phyloP scores from a whole-genome alignment of 2,113 vertebrate genomes.

The Dinomys branickii region DNA sequence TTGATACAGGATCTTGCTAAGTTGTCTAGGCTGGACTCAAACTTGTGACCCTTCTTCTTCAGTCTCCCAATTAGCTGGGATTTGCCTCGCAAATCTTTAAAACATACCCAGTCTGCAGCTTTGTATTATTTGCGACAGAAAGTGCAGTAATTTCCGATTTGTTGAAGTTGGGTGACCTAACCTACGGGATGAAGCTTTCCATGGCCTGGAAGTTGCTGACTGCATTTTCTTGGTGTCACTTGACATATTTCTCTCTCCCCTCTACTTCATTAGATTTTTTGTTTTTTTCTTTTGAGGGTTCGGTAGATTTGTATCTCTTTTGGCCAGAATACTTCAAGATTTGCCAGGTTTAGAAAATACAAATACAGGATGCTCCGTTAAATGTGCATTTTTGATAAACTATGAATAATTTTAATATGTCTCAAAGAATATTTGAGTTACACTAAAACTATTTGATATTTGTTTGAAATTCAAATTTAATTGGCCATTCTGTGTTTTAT shows the following conservation, averaged over 20 bases:
- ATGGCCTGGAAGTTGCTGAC: neutral
- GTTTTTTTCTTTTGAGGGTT: neutral
- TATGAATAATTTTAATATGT: neutral
- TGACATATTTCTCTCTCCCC: neutral
- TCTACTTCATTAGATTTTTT: neutral
- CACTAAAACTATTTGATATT: neutral
- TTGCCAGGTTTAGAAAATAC: constrained; percentile 26
- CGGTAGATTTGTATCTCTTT: neutral
- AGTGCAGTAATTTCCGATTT: neutral
- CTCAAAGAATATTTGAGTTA: constrained; percentile 1
- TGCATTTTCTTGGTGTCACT: neutral
- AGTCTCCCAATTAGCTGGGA: neutral
- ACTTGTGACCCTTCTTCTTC: neutral
- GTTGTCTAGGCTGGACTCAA: neutral
- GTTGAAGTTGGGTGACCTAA: neutral
- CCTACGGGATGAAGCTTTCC: neutral
- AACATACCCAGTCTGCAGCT: neutral
- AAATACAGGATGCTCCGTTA: neutral
- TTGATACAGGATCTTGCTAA: neutral
- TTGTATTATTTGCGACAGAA: neutral
- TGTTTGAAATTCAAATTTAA: constrained; percentile 30
- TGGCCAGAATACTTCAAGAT: neutral
- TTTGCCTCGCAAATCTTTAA: neutral
- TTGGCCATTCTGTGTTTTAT: neutral
- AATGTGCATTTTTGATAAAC: constrained; percentile 33